Percentiles rank a stretch among this genome's conserved stretches.
phyloP scores from a whole-genome alignment of 2,888 invertebrate genomes.

The Magallana nippona region DNA sequence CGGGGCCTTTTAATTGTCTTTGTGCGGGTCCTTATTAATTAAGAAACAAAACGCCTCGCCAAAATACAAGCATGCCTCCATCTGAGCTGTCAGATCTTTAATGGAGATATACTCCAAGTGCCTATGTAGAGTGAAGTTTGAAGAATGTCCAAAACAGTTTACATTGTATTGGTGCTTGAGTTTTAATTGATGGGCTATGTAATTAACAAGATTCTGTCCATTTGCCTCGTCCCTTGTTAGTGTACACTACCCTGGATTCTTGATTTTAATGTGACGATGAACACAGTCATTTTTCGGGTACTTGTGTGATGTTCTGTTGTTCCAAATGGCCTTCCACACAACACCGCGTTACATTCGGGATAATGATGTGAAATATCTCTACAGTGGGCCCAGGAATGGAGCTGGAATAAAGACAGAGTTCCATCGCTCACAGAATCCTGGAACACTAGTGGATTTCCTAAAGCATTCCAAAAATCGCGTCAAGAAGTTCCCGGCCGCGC shows the following conservation, averaged over 20 bases:
- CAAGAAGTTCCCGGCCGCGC: neutral
- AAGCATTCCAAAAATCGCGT: slow-evolving; percentile 4
- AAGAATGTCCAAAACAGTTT: no score
- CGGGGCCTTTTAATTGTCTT: neutral
- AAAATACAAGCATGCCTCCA: neutral
- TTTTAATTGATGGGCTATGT: no score
- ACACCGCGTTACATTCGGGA: neutral
- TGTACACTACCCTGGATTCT: neutral
- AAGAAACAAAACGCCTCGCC: neutral
- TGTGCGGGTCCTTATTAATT: neutral
- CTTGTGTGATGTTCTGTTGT: neutral
- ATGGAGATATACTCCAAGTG: neutral
- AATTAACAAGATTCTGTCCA: no score
- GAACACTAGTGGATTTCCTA: neutral
- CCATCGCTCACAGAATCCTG: neutral
- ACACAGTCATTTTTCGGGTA: neutral
- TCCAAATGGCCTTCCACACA: slow-evolving; percentile 20
- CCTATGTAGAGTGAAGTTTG: neutral
- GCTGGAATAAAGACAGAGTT: neutral
- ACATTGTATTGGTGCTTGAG: no score
- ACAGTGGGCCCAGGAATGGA: slow-evolving; percentile 13
- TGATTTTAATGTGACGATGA: neutral
- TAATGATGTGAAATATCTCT: slow-evolving; percentile 21
- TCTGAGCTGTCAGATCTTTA: slow-evolving; percentile 10
- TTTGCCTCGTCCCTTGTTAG: neutral